Evolutionary conservation across 2,888 invertebrate genomes (phyloP).

Genomic region (Caenorhabditis sulstoni): DNA sequence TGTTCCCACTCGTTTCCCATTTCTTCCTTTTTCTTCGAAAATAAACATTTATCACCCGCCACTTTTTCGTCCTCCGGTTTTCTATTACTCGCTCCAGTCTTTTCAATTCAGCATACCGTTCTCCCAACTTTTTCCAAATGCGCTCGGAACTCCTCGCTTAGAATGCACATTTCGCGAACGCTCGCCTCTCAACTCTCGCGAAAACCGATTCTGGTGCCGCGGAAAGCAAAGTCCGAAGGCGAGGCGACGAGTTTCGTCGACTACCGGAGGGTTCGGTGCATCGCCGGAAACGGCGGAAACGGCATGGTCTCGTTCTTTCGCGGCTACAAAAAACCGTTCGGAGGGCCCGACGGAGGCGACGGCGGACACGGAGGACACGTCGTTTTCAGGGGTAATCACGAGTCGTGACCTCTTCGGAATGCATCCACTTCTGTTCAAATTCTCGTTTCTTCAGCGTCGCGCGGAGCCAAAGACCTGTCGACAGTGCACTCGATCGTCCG

Average conservation of each 20-base stretch:
- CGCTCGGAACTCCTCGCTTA: not conserved
- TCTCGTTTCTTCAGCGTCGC: slow-evolving; percentile 13
- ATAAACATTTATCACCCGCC: not conserved
- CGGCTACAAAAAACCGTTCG: slow-evolving; percentile 89
- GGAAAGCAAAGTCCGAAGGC: slow-evolving; percentile 66
- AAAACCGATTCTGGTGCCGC: slow-evolving; percentile 62
- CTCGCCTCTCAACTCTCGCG: slow-evolving; percentile 36
- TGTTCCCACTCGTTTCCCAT: not conserved
- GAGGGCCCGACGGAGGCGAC: slow-evolving; percentile 96
- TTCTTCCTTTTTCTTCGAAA: not conserved
- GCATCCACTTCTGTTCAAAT: too few species aligned
- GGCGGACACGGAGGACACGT: slow-evolving; percentile 86
- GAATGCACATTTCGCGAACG: not conserved
- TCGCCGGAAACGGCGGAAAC: slow-evolving; percentile 93
- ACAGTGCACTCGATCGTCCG: slow-evolving; percentile 66
- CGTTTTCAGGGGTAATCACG: slow-evolving; percentile 72
- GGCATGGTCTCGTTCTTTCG: slow-evolving; percentile 92
- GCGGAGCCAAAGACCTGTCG: slow-evolving; percentile 72
- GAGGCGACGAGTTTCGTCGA: slow-evolving; percentile 75
- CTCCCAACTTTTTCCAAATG: slow-evolving; percentile 9
- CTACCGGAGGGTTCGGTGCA: slow-evolving; percentile 81
- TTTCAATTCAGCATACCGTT: not conserved
- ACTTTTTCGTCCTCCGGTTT: not conserved
- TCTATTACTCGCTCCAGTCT: not conserved
- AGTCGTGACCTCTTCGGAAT: too few species aligned